Conservation (phyloP, 2,797 vertebrate genomes). For the Antrozous pallidus region DNA sequence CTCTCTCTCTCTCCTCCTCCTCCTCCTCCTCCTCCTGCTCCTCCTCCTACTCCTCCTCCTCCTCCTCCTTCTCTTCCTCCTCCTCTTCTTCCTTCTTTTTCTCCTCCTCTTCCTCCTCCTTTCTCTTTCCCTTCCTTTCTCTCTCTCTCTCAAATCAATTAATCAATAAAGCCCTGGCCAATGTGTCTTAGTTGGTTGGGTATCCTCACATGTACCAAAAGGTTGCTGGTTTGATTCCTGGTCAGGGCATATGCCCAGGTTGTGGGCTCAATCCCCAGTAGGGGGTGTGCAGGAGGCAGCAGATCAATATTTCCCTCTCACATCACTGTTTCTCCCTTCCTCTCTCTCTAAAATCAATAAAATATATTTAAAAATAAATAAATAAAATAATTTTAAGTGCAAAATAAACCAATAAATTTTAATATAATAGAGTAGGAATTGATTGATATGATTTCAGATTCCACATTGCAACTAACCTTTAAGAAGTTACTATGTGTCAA, state of each 20-base stretch:
- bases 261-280: neutral
- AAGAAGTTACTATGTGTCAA: conserved; percentile 15
- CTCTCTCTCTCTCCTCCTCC: neutral
- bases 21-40: no score
- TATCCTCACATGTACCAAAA: neutral
- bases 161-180: neutral
- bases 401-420: conserved; percentile 33
- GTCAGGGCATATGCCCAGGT: neutral
- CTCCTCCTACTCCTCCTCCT: no score
- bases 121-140: neutral
- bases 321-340: neutral
- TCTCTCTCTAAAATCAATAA: neutral
- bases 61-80: neutral
- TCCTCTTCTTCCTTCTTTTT: neutral
- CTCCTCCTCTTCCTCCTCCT: no score
- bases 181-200: neutral
- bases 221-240: neutral
- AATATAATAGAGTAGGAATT: neutral
- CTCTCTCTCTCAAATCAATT: neutral
- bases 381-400: neutral
- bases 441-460: neutral
- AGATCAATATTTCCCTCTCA: neutral
- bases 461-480: conserved; percentile 23
- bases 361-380: neutral
- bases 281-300: neutral